These are phyloP conservation scores for Rotaria sp. DNA, from an alignment of 2,888 invertebrate genomes.

Conservation along the genomic window DNA sequence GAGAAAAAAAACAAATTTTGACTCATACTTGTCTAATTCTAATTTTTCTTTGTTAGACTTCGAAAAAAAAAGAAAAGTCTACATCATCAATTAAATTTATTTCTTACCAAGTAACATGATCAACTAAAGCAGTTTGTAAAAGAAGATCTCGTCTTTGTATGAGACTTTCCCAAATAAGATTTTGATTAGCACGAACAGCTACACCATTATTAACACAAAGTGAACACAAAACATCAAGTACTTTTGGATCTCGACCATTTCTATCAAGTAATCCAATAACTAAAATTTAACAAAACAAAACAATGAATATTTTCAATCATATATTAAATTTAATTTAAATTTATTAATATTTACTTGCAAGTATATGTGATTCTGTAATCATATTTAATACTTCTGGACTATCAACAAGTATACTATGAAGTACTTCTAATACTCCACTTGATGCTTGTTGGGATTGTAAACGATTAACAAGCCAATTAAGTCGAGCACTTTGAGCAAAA, in stretches of 20 bases:
- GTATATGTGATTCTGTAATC: slow-evolving; percentile 68
- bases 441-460: slow-evolving; percentile 93
- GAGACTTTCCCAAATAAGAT: slow-evolving; percentile 93
- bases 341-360: slow-evolving; percentile 58
- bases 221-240: slow-evolving; percentile 90
- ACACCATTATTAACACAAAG: slow-evolving; percentile 98
- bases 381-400: slow-evolving; percentile 98
- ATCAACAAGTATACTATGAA: slow-evolving; percentile 97
- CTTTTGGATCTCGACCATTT: slow-evolving; percentile 92
- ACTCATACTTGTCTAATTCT: too few species aligned
- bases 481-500: slow-evolving; percentile 92
- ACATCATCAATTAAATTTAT: too few species aligned
- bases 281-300: neutral
- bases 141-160: slow-evolving; percentile 90
- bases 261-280: slow-evolving; percentile 92
- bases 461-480: slow-evolving; percentile 96
- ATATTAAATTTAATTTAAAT: neutral
- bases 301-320: neutral
- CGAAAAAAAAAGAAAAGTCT: too few species aligned
- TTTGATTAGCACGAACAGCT: slow-evolving; percentile 93
- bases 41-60: too few species aligned
- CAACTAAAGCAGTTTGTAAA: slow-evolving; percentile 87
- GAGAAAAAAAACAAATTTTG: too few species aligned
- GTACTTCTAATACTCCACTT: slow-evolving; percentile 83
- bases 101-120: slow-evolving; percentile 82